phyloP scores from a whole-genome alignment of 1,140 invertebrate species.

The Uloborus diversus region DNA sequence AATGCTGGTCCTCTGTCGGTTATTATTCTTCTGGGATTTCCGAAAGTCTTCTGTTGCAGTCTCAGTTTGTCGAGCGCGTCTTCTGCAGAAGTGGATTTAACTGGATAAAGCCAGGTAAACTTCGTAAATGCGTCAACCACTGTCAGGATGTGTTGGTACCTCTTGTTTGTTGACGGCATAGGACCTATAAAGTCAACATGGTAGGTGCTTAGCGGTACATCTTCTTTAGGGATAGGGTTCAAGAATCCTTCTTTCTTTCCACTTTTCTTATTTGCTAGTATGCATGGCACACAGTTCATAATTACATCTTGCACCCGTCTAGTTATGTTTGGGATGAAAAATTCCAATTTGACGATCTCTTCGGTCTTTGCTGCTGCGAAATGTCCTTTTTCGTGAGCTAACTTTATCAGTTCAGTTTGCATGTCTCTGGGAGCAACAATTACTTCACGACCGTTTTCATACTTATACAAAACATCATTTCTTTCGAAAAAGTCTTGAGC shows the following conservation, averaged over 20 bases:
- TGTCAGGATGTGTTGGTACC: constrained; percentile 7
- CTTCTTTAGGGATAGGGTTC: background rate
- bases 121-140: background rate
- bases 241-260: constrained; percentile 15
- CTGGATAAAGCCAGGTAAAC: constrained; percentile 12
- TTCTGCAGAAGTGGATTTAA: background rate
- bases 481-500: background rate
- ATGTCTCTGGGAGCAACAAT: too few relatives aligned
- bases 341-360: background rate
- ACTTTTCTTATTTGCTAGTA: background rate
- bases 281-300: background rate
- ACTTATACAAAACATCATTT: constrained; percentile 16
- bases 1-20: background rate
- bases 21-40: constrained; percentile 12
- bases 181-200: constrained; percentile 6
- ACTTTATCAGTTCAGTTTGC: too few relatives aligned
- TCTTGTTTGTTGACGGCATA: background rate
- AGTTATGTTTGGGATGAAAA: background rate
- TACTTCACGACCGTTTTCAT: constrained; percentile 1
- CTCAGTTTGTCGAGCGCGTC: background rate
- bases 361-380: too few relatives aligned
- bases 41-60: background rate
- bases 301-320: background rate
- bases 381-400: too few relatives aligned
- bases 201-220: background rate